A percentile compares a stretch with the other conserved stretches of the same genome.
These are phyloP conservation scores for Dermochelys coriacea DNA, from an alignment of 2,797 vertebrate species.

Conservation along the genomic window DNA sequence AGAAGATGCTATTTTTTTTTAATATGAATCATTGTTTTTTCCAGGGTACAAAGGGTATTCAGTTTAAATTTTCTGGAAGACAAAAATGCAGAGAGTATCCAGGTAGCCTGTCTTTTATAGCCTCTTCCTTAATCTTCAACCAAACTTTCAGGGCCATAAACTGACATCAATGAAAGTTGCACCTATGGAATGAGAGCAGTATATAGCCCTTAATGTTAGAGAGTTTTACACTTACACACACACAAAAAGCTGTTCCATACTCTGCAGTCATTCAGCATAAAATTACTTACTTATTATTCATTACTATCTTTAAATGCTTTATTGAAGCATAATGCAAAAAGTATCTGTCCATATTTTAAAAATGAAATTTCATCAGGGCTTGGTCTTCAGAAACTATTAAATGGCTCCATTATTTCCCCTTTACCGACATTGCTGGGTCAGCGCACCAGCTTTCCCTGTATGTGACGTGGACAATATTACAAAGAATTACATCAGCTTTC, in stretches of 20 bases:
- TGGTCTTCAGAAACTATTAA: neutral
- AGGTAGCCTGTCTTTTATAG: neutral
- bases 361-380: constrained; percentile 9
- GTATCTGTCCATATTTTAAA: constrained; percentile 55
- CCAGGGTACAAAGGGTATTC: neutral
- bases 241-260: constrained; percentile 30
- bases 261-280: constrained; percentile 71
- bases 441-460: neutral
- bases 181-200: constrained; percentile 56
- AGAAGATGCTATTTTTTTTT: constrained; percentile 65
- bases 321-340: constrained; percentile 70
- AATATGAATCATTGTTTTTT: constrained; percentile 46
- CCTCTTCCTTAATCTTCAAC: constrained; percentile 45
- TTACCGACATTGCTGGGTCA: neutral
- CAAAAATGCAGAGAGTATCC: constrained; percentile 46
- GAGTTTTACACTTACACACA: constrained; percentile 55
- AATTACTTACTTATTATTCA: constrained; percentile 77
- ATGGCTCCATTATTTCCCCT: neutral
- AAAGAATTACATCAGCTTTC: neutral
- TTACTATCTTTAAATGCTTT: constrained; percentile 72
- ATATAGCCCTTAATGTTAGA: constrained; percentile 57
- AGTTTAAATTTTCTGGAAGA: constrained; percentile 62
- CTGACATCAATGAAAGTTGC: constrained; percentile 43
- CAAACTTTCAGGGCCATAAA: constrained; percentile 67
- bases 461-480: accelerated